phyloP scores from a whole-genome alignment of 2,888 invertebrate species.

The Cryptus armator region DNA sequence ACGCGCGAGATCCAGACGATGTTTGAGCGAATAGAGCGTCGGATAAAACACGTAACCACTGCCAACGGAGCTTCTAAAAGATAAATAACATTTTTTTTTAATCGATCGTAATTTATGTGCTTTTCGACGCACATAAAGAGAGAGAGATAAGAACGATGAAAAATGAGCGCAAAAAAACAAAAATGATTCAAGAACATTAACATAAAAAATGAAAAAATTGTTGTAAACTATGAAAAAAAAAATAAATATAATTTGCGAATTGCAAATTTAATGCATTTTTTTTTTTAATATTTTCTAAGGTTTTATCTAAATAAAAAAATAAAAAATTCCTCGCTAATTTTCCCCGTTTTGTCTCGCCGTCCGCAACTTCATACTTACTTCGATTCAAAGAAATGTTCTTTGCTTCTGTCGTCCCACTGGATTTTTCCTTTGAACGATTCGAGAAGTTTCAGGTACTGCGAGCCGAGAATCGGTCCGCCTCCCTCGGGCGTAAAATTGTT shows the following conservation, averaged over 20 bases:
- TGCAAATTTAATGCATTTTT: too few relatives aligned
- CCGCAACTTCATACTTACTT: conserved; percentile 87
- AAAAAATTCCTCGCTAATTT: too few relatives aligned
- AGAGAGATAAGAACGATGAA: too few relatives aligned
- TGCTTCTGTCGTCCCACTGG: conserved; percentile 91
- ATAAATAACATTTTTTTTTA: conserved; percentile 12
- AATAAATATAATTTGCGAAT: too few relatives aligned
- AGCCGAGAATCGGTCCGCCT: conserved; percentile 93
- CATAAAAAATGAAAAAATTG: too few relatives aligned
- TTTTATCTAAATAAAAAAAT: too few relatives aligned
- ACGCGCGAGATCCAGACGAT: conserved; percentile 92
- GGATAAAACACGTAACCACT: conserved; percentile 95
- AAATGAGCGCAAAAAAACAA: too few relatives aligned
- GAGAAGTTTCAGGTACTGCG: conserved; percentile 92
- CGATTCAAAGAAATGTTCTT: conserved; percentile 94
- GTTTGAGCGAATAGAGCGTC: conserved; percentile 93
- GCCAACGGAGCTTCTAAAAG: conserved; percentile 88
- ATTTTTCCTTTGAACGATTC: conserved; percentile 92
- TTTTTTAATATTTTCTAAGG: too few relatives aligned
- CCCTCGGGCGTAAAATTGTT: conserved; percentile 94
- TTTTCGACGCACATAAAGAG: too few relatives aligned
- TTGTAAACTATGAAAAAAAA: too few relatives aligned
- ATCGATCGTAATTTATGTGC: background rate
- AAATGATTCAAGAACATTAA: too few relatives aligned
- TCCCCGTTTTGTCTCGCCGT: too few relatives aligned